Conservation (phyloP, 2,888 invertebrate genomes). For the Spicauda simplicius region DNA sequence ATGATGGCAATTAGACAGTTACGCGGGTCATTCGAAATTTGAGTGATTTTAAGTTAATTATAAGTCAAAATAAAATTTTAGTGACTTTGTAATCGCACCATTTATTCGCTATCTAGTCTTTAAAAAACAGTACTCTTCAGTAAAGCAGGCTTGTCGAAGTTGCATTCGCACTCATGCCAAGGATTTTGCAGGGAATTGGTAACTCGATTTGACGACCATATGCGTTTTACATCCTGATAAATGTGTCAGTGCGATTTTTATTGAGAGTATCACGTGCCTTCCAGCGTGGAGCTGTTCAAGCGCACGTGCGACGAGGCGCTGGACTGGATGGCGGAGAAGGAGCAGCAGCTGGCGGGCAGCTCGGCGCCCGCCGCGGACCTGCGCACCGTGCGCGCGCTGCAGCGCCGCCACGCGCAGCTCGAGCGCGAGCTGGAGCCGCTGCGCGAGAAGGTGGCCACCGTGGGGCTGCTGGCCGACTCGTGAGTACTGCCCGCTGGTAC, state of each 20-base stretch:
- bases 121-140: too few relatives aligned
- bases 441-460: slow-evolving; percentile 95
- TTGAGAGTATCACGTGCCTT: background rate
- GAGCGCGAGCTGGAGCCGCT: slow-evolving; percentile 98
- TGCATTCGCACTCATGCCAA: too few relatives aligned
- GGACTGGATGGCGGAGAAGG: slow-evolving; percentile 99
- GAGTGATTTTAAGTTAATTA: too few relatives aligned
- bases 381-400: slow-evolving; percentile 95
- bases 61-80: too few relatives aligned
- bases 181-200: too few relatives aligned
- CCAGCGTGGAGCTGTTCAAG: slow-evolving; percentile 96
- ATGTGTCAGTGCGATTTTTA: too few relatives aligned
- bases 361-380: slow-evolving; percentile 93
- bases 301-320: slow-evolving; percentile 98
- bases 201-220: too few relatives aligned
- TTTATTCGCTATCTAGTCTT: too few relatives aligned
- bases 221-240: too few relatives aligned
- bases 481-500: slow-evolving; percentile 80
- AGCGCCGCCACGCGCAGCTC: slow-evolving; percentile 95
- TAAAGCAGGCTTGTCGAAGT: too few relatives aligned
- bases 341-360: slow-evolving; percentile 92
- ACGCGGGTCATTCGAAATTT: too few relatives aligned
- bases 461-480: slow-evolving; percentile 94
- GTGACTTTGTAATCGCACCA: too few relatives aligned
- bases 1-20: background rate